A percentile compares a stretch with the other conserved stretches of the same genome.
Conservation (phyloP, 35 echinoderm and acorn worm genomes). For the Stichopus chloronotus region DNA sequence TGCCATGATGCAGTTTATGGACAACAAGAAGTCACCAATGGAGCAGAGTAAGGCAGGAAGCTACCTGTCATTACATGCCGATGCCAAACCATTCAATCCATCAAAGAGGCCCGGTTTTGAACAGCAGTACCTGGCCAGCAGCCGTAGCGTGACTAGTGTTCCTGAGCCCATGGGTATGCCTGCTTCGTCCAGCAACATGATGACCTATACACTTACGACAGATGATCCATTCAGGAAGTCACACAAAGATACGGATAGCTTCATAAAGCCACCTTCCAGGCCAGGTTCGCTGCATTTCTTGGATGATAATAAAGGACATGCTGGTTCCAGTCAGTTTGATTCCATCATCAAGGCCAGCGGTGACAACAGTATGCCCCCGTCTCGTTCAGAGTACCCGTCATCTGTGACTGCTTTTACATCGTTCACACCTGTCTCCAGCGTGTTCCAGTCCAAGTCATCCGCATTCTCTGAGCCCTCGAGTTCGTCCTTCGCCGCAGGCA, state of each 20-base stretch:
- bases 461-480: constrained; percentile 29
- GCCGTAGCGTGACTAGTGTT: not conserved
- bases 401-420: constrained; percentile 17
- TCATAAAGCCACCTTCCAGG: constrained; percentile 30
- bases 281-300: not conserved
- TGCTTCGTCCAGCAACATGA: not conserved
- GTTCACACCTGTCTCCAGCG: constrained; percentile 23
- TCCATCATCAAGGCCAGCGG: constrained; percentile 32
- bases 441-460: constrained; percentile 32
- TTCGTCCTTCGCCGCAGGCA: constrained; percentile 33
- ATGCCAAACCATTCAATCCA: constrained; percentile 90
- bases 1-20: constrained; percentile 6
- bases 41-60: constrained; percentile 58
- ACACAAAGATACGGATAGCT: not conserved
- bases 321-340: constrained; percentile 33
- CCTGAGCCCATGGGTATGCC: constrained; percentile 27
- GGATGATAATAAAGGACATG: constrained; percentile 26
- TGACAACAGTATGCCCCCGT: constrained; percentile 31
- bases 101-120: constrained; percentile 46
- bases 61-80: constrained; percentile 82
- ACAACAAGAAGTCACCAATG: constrained; percentile 47
- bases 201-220: not conserved
- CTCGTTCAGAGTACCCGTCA: constrained; percentile 18
- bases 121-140: constrained; percentile 22
- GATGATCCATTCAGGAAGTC: constrained; percentile 37